These are phyloP conservation scores for Papilio glaucus DNA, from an alignment of 1,140 invertebrate genomes.

Conservation along the genomic window DNA sequence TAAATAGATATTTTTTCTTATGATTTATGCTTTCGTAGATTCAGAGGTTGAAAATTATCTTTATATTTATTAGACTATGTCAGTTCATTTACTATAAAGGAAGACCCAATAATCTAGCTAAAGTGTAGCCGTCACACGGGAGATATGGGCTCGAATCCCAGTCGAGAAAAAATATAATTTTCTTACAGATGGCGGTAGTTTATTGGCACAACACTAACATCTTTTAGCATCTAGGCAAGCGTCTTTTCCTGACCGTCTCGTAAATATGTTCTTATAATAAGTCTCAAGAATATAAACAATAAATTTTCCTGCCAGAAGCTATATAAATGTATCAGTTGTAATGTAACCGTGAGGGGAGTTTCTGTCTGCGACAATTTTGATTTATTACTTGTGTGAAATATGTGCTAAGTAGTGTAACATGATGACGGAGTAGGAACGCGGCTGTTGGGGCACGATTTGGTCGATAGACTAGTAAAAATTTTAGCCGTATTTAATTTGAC, in stretches of 20 bases:
- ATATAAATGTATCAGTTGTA: constrained; percentile 34
- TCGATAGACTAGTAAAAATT: constrained; percentile 40
- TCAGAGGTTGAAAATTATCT: background rate
- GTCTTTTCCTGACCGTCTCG: too few species aligned
- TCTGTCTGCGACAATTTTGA: constrained; percentile 36
- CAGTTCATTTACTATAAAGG: background rate
- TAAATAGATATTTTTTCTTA: constrained; percentile 4
- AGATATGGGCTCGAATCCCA: too few species aligned
- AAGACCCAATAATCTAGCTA: too few species aligned
- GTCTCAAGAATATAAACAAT: constrained; percentile 8
- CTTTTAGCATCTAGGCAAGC: too few species aligned
- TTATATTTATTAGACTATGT: background rate
- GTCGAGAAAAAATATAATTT: too few species aligned
- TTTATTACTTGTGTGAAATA: constrained; percentile 28
- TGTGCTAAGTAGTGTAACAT: background rate
- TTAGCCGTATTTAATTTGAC: too few species aligned
- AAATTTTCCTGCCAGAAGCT: background rate
- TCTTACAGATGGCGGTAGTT: too few species aligned
- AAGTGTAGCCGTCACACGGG: too few species aligned
- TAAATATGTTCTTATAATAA: background rate
- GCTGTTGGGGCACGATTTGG: constrained; percentile 34
- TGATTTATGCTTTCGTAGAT: background rate
- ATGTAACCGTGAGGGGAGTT: constrained; percentile 27
- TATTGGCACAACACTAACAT: too few species aligned
- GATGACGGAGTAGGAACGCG: background rate